Evolutionary conservation across 1,140 invertebrate genomes (phyloP).

Genomic region (Batillaria attramentaria): DNA sequence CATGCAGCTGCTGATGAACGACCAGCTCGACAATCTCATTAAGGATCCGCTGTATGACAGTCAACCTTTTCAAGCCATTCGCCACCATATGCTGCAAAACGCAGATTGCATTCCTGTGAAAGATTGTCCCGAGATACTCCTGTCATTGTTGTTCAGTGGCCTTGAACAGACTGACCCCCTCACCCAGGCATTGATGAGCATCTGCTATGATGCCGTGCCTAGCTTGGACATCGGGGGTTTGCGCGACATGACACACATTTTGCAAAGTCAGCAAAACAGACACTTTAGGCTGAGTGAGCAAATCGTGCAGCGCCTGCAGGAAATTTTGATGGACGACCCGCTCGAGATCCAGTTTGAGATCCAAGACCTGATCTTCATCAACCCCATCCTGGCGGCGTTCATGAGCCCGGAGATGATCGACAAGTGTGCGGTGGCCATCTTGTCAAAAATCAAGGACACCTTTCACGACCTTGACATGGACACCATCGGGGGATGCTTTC

Average conservation of each 20-base stretch:
- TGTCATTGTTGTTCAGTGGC: slow-evolving; percentile 22
- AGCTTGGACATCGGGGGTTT: not conserved
- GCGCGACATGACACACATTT: not conserved
- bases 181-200: not conserved
- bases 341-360: not conserved
- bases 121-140: slow-evolving; percentile 21
- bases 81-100: not conserved
- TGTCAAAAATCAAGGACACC: not conserved
- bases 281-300: slow-evolving; percentile 13
- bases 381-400: slow-evolving; percentile 11
- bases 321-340: not conserved
- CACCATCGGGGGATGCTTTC: slow-evolving; percentile 11
- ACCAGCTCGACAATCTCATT: not conserved
- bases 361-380: not conserved
- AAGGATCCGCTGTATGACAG: slow-evolving; percentile 1
- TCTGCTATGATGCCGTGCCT: not conserved
- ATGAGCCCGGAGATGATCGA: slow-evolving; percentile 23
- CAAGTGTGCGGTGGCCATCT: not conserved
- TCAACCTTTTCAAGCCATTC: slow-evolving; percentile 17
- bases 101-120: slow-evolving; percentile 17
- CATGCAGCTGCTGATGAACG: slow-evolving; percentile 40
- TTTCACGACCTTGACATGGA: not conserved
- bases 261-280: not conserved
- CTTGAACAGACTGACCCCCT: slow-evolving; percentile 18
- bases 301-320: not conserved